A percentile compares a stretch with the other conserved stretches of the same genome.
Conservation (phyloP, 2,113 vertebrate species). For the Ovibos moschatus region DNA sequence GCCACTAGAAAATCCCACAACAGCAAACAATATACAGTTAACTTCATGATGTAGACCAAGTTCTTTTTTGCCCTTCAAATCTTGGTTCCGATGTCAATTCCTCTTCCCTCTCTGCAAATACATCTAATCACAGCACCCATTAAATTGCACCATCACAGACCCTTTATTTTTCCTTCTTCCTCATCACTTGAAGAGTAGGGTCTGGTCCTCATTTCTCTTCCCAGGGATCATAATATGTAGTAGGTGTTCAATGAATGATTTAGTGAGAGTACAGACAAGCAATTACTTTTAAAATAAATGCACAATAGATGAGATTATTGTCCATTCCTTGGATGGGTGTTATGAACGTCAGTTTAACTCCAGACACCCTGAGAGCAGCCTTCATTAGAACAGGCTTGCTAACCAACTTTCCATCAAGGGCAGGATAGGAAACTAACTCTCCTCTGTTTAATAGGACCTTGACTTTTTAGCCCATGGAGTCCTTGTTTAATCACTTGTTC, state of each 20-base stretch:
- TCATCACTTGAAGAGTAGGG: background rate
- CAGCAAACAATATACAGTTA: background rate
- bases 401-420: background rate
- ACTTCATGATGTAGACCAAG: background rate
- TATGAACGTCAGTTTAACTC: background rate
- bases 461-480: background rate
- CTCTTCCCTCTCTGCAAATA: background rate
- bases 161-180: background rate
- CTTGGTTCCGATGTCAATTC: background rate
- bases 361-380: background rate
- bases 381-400: background rate
- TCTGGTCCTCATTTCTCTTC: background rate
- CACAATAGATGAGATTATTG: background rate
- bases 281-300: background rate
- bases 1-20: background rate
- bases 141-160: fast-evolving
- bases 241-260: background rate
- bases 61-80: background rate
- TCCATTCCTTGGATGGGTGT: background rate
- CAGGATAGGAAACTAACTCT: background rate
- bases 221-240: background rate
- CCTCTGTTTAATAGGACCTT: background rate
- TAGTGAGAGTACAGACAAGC: background rate
- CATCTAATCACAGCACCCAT: background rate
- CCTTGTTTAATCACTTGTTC: background rate